Evolutionary conservation across 2,113 vertebrate genomes (phyloP).

Genomic region (Gallinago jamesoni): DNA sequence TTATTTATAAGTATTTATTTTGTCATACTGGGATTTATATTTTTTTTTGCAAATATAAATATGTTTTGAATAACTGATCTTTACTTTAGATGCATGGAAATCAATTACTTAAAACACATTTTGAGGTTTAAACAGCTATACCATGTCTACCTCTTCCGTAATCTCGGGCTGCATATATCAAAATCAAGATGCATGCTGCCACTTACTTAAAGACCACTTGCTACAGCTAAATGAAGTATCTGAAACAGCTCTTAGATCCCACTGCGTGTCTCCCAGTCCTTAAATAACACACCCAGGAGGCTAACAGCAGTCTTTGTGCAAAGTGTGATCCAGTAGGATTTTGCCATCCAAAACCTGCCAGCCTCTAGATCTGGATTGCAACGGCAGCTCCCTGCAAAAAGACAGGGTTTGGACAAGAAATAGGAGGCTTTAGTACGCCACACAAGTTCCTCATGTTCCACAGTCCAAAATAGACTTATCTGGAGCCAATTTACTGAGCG

Average conservation of each 20-base stretch:
- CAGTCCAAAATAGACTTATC: slow-evolving; percentile 68
- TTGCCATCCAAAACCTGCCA: background rate
- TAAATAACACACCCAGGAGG: background rate
- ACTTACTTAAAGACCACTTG: background rate
- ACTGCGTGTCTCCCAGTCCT: background rate
- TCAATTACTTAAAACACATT: slow-evolving; percentile 49
- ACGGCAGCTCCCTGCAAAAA: background rate
- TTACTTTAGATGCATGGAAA: slow-evolving; percentile 37
- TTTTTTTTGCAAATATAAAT: background rate
- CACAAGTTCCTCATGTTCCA: slow-evolving; percentile 60
- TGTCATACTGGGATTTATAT: background rate
- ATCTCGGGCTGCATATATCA: background rate
- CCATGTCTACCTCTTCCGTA: background rate
- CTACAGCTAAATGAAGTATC: background rate
- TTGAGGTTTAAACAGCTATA: slow-evolving; percentile 33
- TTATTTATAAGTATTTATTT: slow-evolving; percentile 50
- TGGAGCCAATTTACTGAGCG: slow-evolving; percentile 69
- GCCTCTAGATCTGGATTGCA: background rate
- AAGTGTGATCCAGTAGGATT: background rate
- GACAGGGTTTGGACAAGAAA: background rate
- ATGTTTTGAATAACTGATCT: slow-evolving; percentile 34
- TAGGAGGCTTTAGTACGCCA: slow-evolving; percentile 6
- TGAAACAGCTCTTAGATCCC: background rate
- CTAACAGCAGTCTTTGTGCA: background rate
- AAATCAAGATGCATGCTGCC: background rate